phyloP scores from a whole-genome alignment of 1,140 invertebrate genomes.

The Aphis craccivora region DNA sequence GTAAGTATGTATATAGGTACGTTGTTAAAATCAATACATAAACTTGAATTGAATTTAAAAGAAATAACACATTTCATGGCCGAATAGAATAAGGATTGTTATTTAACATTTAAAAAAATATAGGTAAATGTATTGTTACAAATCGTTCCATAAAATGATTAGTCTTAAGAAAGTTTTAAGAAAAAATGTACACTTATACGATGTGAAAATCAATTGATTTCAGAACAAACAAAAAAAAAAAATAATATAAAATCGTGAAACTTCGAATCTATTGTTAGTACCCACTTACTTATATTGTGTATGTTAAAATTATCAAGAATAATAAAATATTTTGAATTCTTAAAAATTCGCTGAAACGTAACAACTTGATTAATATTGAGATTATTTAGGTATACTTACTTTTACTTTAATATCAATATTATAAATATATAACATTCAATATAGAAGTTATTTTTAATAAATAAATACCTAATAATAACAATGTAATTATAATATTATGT shows the following conservation, averaged over 20 bases:
- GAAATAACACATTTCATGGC: background rate
- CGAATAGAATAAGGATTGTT: background rate
- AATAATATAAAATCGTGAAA: background rate
- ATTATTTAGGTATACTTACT: background rate
- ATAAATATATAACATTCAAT: background rate
- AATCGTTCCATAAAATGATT: background rate
- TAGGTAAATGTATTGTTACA: background rate
- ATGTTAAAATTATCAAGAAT: background rate
- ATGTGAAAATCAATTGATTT: background rate
- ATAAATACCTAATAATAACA: background rate
- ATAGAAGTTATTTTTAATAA: background rate
- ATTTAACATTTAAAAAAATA: background rate
- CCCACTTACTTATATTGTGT: background rate
- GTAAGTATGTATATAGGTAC: background rate
- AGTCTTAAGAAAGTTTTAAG: conserved; percentile 18
- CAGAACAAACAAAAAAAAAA: background rate
- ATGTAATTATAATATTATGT: background rate
- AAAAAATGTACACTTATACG: background rate
- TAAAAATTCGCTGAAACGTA: background rate
- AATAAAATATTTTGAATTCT: background rate
- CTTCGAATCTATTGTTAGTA: background rate
- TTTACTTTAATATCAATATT: background rate
- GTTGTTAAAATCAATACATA: background rate
- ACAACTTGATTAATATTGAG: background rate
- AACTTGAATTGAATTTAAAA: background rate